Percentiles rank a stretch among this genome's conserved stretches.
phyloP scores from a whole-genome alignment of 2,888 invertebrate species.

The Caenorhabditis plicata region DNA sequence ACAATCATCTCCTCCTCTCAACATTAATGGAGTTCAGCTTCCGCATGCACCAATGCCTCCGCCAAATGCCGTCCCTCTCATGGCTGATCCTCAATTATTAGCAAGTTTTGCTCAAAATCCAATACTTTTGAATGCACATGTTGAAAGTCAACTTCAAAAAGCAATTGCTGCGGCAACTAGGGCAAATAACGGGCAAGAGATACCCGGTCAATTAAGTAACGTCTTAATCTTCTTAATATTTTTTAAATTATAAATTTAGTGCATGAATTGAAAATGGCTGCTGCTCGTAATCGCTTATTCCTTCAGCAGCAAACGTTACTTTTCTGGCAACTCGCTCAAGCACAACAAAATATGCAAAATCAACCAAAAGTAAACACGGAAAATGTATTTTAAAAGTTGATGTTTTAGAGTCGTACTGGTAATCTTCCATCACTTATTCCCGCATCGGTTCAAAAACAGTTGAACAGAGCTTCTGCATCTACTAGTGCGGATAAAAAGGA shows the following conservation, averaged over 20 bases:
- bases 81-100: conserved; percentile 20
- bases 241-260: conserved; percentile 6
- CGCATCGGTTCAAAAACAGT: conserved; percentile 45
- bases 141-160: conserved; percentile 26
- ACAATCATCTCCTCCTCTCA: conserved; percentile 24
- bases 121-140: conserved; percentile 12
- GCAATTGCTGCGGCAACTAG: conserved; percentile 17
- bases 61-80: conserved; percentile 5
- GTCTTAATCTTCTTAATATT: conserved; percentile 1
- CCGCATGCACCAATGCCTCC: conserved; percentile 5
- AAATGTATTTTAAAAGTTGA: too few relatives aligned
- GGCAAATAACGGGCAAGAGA: conserved; percentile 25
- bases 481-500: conserved; percentile 28
- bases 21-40: neutral
- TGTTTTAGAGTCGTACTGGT: conserved; percentile 1
- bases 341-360: conserved; percentile 7
- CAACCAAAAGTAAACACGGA: too few relatives aligned
- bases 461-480: conserved; percentile 32
- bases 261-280: conserved; percentile 24
- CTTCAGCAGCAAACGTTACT: conserved; percentile 22
- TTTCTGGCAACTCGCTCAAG: conserved; percentile 16
- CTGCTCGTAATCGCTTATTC: conserved; percentile 21
- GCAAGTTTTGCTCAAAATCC: conserved; percentile 24
- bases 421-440: conserved; percentile 39
- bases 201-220: conserved; percentile 25